A percentile compares a stretch with the other conserved stretches of the same genome.
Evolutionary conservation across 2,113 vertebrate genomes (phyloP).

Genomic region (Macroglossus sobrinus): DNA sequence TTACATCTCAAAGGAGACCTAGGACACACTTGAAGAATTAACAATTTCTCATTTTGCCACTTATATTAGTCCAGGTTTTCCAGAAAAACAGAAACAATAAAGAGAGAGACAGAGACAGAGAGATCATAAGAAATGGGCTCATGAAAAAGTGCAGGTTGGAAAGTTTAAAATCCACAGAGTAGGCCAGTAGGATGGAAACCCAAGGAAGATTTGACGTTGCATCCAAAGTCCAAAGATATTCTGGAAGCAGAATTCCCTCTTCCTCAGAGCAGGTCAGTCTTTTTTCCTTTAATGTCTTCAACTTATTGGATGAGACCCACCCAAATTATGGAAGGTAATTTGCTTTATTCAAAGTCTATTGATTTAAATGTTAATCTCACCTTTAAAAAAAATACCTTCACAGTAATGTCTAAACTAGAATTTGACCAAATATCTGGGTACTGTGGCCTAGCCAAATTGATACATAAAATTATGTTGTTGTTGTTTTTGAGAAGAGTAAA

Average conservation of each 20-base stretch:
- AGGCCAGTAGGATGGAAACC: background rate
- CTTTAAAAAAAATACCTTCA: background rate
- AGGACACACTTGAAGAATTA: background rate
- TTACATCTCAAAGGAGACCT: background rate
- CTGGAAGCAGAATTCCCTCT: background rate
- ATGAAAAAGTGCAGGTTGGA: background rate
- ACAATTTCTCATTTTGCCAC: background rate
- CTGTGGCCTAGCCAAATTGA: background rate
- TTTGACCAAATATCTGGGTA: background rate
- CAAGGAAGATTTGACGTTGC: background rate
- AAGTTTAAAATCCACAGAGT: background rate
- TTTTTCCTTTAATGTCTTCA: background rate
- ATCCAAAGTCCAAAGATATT: background rate
- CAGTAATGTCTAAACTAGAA: no score
- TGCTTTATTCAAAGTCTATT: background rate
- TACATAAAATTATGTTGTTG: background rate
- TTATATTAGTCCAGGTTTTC: background rate
- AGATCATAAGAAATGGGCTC: background rate
- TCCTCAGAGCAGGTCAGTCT: background rate
- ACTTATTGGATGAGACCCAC: background rate
- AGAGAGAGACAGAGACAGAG: background rate
- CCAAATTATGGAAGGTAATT: background rate
- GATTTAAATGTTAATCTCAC: background rate
- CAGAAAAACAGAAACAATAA: background rate
- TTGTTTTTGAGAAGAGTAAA: background rate